Conservation (phyloP, 2,113 vertebrate genomes). For the rabbit (Oryctolagus cuniculus) region DNA sequence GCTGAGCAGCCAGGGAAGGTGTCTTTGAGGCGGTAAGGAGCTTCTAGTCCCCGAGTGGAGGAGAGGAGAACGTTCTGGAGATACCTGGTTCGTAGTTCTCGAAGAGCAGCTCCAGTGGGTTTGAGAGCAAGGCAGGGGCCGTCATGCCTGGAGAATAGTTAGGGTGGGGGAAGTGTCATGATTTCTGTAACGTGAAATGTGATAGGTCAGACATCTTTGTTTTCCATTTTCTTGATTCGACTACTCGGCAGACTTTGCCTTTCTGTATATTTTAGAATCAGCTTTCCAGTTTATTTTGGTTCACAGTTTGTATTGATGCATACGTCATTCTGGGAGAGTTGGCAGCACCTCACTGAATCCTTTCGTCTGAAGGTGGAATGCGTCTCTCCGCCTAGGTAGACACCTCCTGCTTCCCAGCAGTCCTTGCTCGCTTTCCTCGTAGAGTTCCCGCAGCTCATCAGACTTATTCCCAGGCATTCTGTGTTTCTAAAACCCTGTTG, state of each 20-base stretch:
- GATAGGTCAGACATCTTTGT: background rate
- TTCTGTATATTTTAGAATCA: conserved; percentile 33
- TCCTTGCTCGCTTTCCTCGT: background rate
- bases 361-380: background rate
- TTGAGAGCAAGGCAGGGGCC: background rate
- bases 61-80: background rate
- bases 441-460: background rate
- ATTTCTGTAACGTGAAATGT: background rate
- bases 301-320: background rate
- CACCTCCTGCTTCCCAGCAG: background rate
- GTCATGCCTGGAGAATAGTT: background rate
- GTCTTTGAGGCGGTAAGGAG: conserved; percentile 2
- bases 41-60: background rate
- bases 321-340: background rate
- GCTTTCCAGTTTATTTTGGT: conserved; percentile 26
- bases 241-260: background rate
- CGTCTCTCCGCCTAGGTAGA: background rate
- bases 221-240: conserved; percentile 14
- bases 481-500: background rate
- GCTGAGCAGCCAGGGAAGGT: background rate
- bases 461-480: too few relatives aligned
- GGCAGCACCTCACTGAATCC: background rate
- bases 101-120: background rate
- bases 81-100: background rate
- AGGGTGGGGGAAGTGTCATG: background rate